Evolutionary conservation across 92 coral and sea anemone species (phyloP), one percentile per base, ranked within the genome.

Genomic region (Ricordea florida): DNA sequence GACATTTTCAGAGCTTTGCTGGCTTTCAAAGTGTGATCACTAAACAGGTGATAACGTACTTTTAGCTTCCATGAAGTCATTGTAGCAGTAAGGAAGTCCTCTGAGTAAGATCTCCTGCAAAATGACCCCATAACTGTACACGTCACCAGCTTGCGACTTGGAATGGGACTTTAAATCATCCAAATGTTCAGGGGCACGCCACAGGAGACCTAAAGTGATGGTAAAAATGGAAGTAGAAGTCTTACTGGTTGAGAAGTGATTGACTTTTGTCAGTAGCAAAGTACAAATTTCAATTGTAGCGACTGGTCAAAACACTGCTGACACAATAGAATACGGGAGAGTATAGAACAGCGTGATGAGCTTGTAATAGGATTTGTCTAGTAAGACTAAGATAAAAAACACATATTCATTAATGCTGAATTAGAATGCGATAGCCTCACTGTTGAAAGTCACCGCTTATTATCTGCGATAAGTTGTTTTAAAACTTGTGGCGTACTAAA

Each of bases 181-280:
- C 30, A 90, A 45, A 16, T 87, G 74, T 69, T 93, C 98, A 24
- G 98, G 98, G 0, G 98, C 98, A 24, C 77, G 59, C 98, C 98
- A 93, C 55, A 93, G 48, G 48, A 90, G 57, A 24, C 78, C 98
- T 93, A 62, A 6, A 34, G 48, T 3, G 37, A 50, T 10, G 26
- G 17, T 4, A 18, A 21, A 37, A 13, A 60, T 0, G 25, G 7
- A 34, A 10, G 6, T 1, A 22, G 16, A 7, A 50, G 22, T 14
- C 10, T 21, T 14, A 21, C 26, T 22, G 32, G 8, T 5, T 21
- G 15, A 25, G 2, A 8, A 4, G 1, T 18, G 32, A 9, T 9
- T 33, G 9, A 15, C 13, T 51, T 6, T 24, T 2, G 11, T 5
- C 11, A 42, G 6, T 3, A 2, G 10, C 48, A 21, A n/a, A n/a